Evolutionary conservation across 2,888 invertebrate species (phyloP), one percentile per base, ranked within the genome.

Genomic region (Euproctis similis): DNA sequence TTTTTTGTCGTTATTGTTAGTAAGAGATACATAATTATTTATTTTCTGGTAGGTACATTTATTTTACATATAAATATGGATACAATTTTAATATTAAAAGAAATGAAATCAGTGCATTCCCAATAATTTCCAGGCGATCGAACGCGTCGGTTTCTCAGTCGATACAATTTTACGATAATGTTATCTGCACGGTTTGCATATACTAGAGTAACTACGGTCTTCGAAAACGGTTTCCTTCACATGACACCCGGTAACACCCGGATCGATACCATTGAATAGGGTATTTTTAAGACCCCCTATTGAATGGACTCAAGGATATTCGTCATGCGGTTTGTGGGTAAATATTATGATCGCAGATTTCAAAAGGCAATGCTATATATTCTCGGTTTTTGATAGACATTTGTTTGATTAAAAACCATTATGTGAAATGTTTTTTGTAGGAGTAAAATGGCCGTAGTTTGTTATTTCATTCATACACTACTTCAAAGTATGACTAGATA

Each of bases 161-260:
- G 46, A 49, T 49, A 49, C 50, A 49, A 26, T 52, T 49, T 52
- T 49, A 49, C 36, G 50, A 46, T 31, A 4, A 21, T 36, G 42
- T 52, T 49, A 52, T 52, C 48, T 48, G 26, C 13, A 6, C 28
- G 36, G 39, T 49, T 48, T 48, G 48, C 48, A 48, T 42, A 42
- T 41, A 32, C 33, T 25, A 28, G 11, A 19, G 18, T 23, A 28
- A 26, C 50, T 40, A 39, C 12, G 28, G 38, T 44, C 52, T 23
- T 55, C 49, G 42, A 38, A 45, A 36, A 42, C 41, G 49, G 51
- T 55, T 55, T 36, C 41, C 34, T 28, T 36, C 42, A 29, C 46
- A 46, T 40, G 44, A 38, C 34, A 31, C 30, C 18, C 18, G 21
- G 24, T 8, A 34, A 25, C 26, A 25, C 24, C 24, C 28, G 30